A percentile compares a stretch with the other conserved stretches of the same genome.
These are phyloP conservation scores for Caenorhabditis zanzibari DNA, from an alignment of 2,888 invertebrate species.

Conservation along the genomic window DNA sequence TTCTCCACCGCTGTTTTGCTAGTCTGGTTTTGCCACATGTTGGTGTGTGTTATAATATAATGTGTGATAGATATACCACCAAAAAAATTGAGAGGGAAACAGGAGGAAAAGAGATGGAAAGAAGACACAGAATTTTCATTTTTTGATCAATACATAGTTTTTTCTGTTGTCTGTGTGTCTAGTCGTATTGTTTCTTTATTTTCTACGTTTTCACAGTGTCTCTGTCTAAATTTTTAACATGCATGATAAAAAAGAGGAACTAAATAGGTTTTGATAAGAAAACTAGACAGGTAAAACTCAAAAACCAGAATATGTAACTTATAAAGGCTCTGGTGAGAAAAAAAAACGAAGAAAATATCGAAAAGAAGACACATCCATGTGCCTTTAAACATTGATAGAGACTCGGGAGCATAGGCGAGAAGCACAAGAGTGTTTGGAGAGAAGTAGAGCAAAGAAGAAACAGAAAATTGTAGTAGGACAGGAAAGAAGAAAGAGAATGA, in stretches of 20 bases:
- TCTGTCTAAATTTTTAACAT: conserved; percentile 4
- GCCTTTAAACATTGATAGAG: conserved; percentile 50
- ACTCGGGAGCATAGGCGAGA: conserved; percentile 15
- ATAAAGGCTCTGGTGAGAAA: background rate
- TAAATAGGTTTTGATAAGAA: conserved; percentile 29
- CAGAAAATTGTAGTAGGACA: conserved; percentile 7
- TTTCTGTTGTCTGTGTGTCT: background rate
- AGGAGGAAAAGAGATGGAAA: conserved; percentile 21
- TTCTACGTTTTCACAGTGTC: background rate
- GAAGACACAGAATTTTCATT: conserved; percentile 10
- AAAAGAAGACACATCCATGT: conserved; percentile 25
- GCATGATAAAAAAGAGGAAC: conserved; percentile 29
- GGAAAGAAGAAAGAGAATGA: background rate
- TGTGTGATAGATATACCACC: conserved; percentile 23
- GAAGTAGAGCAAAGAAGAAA: conserved; percentile 29
- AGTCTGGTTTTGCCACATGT: conserved; percentile 39
- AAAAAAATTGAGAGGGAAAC: conserved; percentile 8
- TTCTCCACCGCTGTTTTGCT: conserved; percentile 22
- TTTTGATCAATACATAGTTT: conserved; percentile 41
- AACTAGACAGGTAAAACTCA: background rate
- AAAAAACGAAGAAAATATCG: conserved; percentile 21
- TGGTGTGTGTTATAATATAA: conserved; percentile 17
- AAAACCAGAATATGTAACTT: background rate
- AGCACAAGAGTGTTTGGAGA: conserved; percentile 31
- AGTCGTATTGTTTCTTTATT: background rate